Evolutionary conservation across 2,797 vertebrate genomes (phyloP).

Genomic region (Alcedo quadribrachys): DNA sequence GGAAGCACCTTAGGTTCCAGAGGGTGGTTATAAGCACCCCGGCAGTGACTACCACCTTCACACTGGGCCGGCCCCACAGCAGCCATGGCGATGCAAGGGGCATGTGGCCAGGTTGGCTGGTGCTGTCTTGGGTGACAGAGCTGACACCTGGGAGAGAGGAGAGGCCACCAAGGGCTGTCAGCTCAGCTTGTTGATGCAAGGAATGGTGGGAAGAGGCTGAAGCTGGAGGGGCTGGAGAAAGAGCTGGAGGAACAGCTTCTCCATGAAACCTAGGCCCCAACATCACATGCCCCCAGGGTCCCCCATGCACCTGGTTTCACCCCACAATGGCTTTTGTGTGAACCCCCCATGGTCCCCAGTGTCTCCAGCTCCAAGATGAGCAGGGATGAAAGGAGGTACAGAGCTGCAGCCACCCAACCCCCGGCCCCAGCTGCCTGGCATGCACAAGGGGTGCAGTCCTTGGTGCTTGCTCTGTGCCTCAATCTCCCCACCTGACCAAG

Average conservation of each 20-base stretch:
- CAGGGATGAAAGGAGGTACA: background rate
- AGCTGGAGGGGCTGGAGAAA: background rate
- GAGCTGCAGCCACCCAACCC: background rate
- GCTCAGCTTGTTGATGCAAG: fast-evolving
- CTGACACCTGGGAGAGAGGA: constrained; percentile 2
- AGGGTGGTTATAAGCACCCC: background rate
- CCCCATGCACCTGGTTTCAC: background rate
- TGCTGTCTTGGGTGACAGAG: background rate
- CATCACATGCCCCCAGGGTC: background rate
- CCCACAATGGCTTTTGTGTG: background rate
- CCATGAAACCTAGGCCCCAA: background rate
- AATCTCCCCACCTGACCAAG: background rate
- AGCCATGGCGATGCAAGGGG: background rate
- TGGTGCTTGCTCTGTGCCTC: background rate
- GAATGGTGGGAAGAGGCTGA: background rate
- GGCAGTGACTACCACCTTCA: background rate
- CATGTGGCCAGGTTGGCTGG: background rate
- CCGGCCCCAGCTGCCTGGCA: fast-evolving
- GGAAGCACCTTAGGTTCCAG: constrained; percentile 10
- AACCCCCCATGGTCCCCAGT: fast-evolving
- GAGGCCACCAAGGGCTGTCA: background rate
- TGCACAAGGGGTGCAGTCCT: fast-evolving
- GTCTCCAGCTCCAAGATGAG: background rate
- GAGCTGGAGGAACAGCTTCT: background rate
- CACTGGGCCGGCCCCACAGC: fast-evolving